These are phyloP conservation scores for Diachasma alloeum DNA, from an alignment of 1,140 invertebrate genomes.

Conservation along the genomic window DNA sequence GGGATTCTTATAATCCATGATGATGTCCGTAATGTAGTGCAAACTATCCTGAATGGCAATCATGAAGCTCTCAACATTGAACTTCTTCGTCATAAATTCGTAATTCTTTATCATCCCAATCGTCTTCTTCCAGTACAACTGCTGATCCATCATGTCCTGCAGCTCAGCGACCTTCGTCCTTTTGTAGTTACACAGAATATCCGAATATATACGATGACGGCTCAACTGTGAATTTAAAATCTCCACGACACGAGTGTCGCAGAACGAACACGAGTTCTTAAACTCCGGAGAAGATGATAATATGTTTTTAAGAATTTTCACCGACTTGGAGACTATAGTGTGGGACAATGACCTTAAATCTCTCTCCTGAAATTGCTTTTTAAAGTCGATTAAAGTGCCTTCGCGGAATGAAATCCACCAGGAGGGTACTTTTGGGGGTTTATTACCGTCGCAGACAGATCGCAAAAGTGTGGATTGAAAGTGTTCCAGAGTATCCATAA, in stretches of 20 bases:
- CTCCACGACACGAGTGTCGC: constrained; percentile 46
- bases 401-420: constrained; percentile 57
- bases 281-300: constrained; percentile 16
- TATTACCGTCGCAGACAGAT: constrained; percentile 37
- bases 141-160: constrained; percentile 39
- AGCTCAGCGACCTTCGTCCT: constrained; percentile 42
- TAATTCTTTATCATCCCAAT: constrained; percentile 50
- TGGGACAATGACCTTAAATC: constrained; percentile 42
- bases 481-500: constrained; percentile 40
- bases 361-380: constrained; percentile 43
- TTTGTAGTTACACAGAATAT: constrained; percentile 48
- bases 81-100: constrained; percentile 42
- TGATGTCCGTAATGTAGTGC: constrained; percentile 48
- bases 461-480: constrained; percentile 40
- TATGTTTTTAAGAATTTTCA: constrained; percentile 35
- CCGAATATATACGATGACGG: constrained; percentile 44
- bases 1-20: constrained; percentile 48
- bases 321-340: constrained; percentile 40
- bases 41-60: constrained; percentile 40
- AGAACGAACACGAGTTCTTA: constrained; percentile 46
- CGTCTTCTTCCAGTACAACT: constrained; percentile 57
- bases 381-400: constrained; percentile 48
- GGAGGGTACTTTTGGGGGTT: constrained; percentile 42
- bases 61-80: constrained; percentile 40
- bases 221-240: constrained; percentile 55